phyloP scores from a whole-genome alignment of 2,113 vertebrate species.

The Channa argus region DNA sequence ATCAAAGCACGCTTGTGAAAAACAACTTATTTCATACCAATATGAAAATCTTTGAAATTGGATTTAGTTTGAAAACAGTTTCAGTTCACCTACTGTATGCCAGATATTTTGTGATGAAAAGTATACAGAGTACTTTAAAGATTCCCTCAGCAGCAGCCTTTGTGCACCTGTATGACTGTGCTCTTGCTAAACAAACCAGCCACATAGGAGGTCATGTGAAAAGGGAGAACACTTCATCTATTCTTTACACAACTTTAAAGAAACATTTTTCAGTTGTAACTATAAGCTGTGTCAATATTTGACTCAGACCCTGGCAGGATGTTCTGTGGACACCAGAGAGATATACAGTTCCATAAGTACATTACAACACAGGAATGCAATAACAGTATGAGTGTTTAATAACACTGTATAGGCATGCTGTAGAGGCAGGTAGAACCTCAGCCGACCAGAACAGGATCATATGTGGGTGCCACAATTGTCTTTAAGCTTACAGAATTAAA shows the following conservation, averaged over 20 bases:
- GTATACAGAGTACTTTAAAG: constrained; percentile 1
- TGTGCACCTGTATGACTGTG: constrained; percentile 40
- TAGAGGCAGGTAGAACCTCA: constrained; percentile 24
- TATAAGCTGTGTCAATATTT: constrained; percentile 76
- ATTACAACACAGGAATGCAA: constrained; percentile 46
- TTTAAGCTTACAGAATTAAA: constrained; percentile 59
- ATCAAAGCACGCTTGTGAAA: background rate
- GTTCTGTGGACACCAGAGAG: constrained; percentile 50
- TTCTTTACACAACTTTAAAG: constrained; percentile 43
- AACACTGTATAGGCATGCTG: constrained; percentile 28
- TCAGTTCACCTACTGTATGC: background rate
- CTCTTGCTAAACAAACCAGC: constrained; percentile 52
- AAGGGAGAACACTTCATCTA: constrained; percentile 51
- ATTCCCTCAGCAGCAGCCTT: background rate
- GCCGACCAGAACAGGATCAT: constrained; percentile 35
- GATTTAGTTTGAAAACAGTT: constrained; percentile 2
- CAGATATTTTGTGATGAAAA: constrained; percentile 1
- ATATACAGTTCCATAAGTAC: constrained; percentile 44
- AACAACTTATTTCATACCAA: background rate
- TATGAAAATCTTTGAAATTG: background rate
- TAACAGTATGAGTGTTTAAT: constrained; percentile 53
- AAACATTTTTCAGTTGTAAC: constrained; percentile 53
- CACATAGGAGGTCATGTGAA: constrained; percentile 32
- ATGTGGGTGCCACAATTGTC: constrained; percentile 28
- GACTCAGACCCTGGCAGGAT: constrained; percentile 55